A percentile compares a stretch with the other conserved stretches of the same genome.
Conservation (phyloP, 2,113 vertebrate genomes). For the human region GRCh38 chr1:12201501-12202000, state of each 20-base stretch:
- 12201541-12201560: not conserved
- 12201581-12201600: not conserved
- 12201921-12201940: not conserved
- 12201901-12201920: not conserved
- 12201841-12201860: rapidly evolving
- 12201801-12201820: rapidly evolving
- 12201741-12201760: not conserved
- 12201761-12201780: not conserved
- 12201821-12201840: not conserved
- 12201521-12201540: not conserved
- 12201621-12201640: not conserved
- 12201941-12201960: not conserved
- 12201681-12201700: not conserved
- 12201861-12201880: not conserved
- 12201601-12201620: not conserved
- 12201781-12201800: not conserved
- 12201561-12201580: not conserved
- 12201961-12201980: conserved; percentile 61
- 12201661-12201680: not conserved
- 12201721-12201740: not conserved
- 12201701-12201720: not conserved
- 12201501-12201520: not conserved
- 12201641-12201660: not conserved
- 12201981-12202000: conserved; percentile 41
- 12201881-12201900: not conserved